phyloP scores from a whole-genome alignment of 2,113 vertebrate genomes.

The Girardinichthys multiradiatus region DNA sequence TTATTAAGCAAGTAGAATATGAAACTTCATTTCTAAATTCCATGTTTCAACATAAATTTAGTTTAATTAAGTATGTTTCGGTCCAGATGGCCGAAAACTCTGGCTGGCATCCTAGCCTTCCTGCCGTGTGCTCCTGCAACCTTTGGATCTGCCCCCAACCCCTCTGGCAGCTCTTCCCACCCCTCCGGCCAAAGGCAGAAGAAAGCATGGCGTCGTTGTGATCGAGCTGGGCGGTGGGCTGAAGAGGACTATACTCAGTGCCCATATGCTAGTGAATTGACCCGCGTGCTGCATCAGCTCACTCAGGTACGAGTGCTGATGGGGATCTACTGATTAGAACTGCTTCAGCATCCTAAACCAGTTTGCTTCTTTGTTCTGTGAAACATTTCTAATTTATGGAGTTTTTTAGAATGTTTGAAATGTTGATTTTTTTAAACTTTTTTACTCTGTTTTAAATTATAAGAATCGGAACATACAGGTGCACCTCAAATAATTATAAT shows the following conservation, averaged over 20 bases:
- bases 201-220: constrained; percentile 89
- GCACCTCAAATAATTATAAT: neutral
- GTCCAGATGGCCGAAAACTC: constrained; percentile 89
- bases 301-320: constrained; percentile 80
- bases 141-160: constrained; percentile 75
- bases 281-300: constrained; percentile 87
- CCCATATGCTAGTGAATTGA: constrained; percentile 86
- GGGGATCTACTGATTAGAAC: neutral
- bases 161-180: constrained; percentile 64
- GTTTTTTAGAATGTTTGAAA: no score
- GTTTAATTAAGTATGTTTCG: constrained; percentile 4
- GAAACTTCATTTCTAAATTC: constrained; percentile 45
- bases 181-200: constrained; percentile 69
- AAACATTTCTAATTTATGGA: no score
- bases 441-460: neutral
- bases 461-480: neutral
- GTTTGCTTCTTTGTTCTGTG: no score
- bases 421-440: no score
- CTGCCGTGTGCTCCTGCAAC: constrained; percentile 82
- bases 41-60: neutral
- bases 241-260: constrained; percentile 90
- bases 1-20: constrained; percentile 37
- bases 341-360: neutral
- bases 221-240: constrained; percentile 85
- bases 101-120: constrained; percentile 87